These are phyloP conservation scores for Cryptocheilus praepositus DNA, from an alignment of 2,888 invertebrate genomes.

Conservation along the genomic window DNA sequence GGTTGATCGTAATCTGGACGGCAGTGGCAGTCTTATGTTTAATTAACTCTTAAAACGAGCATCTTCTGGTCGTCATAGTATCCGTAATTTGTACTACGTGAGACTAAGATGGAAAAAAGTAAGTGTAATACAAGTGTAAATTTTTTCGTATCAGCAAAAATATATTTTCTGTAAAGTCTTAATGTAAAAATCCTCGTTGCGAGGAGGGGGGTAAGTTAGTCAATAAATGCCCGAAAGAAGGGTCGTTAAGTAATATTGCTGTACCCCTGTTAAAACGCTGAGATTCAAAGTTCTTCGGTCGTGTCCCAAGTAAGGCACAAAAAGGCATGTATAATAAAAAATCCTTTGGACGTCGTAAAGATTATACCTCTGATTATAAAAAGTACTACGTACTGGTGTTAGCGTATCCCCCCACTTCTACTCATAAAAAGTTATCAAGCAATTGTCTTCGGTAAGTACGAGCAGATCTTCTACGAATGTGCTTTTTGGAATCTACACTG, in stretches of 20 bases:
- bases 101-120: slow-evolving; percentile 35
- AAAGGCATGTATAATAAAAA: slow-evolving; percentile 27
- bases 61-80: slow-evolving; percentile 16
- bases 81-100: slow-evolving; percentile 46
- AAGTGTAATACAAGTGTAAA: slow-evolving; percentile 32
- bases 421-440: slow-evolving; percentile 20
- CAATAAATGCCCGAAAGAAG: slow-evolving; percentile 4
- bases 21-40: slow-evolving; percentile 56
- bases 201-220: not conserved
- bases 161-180: slow-evolving; percentile 26
- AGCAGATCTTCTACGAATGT: slow-evolving; percentile 20
- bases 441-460: slow-evolving; percentile 46
- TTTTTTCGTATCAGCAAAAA: slow-evolving; percentile 33
- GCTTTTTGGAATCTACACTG: too few relatives aligned
- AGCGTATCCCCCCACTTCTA: slow-evolving; percentile 25
- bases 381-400: not conserved
- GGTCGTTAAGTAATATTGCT: not conserved
- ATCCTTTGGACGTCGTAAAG: slow-evolving; percentile 12
- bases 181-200: slow-evolving; percentile 16
- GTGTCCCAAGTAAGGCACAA: slow-evolving; percentile 28
- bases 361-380: slow-evolving; percentile 10
- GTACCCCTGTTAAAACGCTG: slow-evolving; percentile 1
- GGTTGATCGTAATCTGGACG: slow-evolving; percentile 54
- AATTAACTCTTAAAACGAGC: slow-evolving; percentile 23
- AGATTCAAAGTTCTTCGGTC: slow-evolving; percentile 23